Conservation (phyloP, 2,113 vertebrate genomes). For the Hemiscyllium ocellatum region DNA sequence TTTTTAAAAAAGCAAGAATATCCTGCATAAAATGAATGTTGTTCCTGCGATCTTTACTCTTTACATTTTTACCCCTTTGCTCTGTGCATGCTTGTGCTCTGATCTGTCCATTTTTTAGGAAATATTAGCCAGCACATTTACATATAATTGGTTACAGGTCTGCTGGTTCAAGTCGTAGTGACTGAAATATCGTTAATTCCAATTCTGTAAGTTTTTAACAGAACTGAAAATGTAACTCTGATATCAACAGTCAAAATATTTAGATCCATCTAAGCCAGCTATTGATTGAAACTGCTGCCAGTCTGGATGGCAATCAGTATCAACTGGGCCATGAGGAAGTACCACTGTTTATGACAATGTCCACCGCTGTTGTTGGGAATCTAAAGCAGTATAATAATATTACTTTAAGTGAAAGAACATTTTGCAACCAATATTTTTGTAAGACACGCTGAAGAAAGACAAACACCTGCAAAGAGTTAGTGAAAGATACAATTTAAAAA, state of each 20-base stretch:
- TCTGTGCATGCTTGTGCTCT: conserved; percentile 20
- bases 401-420: background rate
- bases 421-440: background rate
- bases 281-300: background rate
- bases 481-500: background rate
- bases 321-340: background rate
- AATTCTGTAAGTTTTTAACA: background rate
- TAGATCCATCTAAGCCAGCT: background rate
- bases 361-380: background rate
- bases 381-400: background rate
- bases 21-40: background rate
- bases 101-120: background rate
- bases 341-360: background rate
- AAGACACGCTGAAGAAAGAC: background rate
- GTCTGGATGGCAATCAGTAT: background rate
- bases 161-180: background rate
- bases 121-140: background rate
- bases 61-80: background rate
- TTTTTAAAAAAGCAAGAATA: background rate
- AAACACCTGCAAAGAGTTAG: background rate
- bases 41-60: background rate
- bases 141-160: conserved; percentile 28
- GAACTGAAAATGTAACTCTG: too few relatives aligned
- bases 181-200: background rate
- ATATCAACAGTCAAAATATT: background rate